Conservation (phyloP, 1,140 invertebrate species). For the Polypedilum vanderplanki region DNA sequence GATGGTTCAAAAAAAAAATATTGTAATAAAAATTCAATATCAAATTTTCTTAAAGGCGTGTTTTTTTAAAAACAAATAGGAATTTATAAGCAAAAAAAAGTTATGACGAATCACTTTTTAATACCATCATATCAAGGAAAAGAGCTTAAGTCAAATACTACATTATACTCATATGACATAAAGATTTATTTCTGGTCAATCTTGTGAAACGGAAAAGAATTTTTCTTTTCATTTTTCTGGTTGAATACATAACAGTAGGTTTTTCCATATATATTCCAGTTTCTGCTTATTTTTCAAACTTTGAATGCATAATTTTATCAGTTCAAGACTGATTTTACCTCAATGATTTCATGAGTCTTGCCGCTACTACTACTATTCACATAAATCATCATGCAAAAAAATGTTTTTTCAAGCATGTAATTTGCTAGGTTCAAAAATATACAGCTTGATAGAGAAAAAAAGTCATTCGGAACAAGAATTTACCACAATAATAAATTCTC, state of each 20-base stretch:
- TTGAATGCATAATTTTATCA: not conserved
- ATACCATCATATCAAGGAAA: not conserved
- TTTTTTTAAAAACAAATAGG: too few relatives aligned
- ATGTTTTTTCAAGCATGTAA: too few relatives aligned
- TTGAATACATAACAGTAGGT: not conserved
- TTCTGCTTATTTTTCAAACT: not conserved
- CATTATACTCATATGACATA: not conserved
- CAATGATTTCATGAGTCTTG: too few relatives aligned
- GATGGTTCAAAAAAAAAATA: constrained; percentile 1
- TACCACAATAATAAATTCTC: too few relatives aligned
- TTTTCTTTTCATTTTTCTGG: constrained; percentile 2
- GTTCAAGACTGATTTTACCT: not conserved
- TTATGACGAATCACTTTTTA: not conserved
- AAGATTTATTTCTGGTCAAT: constrained; percentile 19
- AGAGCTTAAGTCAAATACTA: not conserved
- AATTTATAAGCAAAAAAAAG: not conserved
- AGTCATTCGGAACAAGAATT: too few relatives aligned
- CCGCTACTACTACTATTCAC: too few relatives aligned
- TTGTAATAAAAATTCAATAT: constrained; percentile 25
- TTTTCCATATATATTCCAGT: not conserved
- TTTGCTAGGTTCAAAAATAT: too few relatives aligned
- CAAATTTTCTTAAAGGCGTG: not conserved
- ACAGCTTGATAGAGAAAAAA: too few relatives aligned
- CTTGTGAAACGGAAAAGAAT: not conserved
- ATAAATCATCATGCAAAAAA: too few relatives aligned